Percentiles rank a stretch among this genome's conserved stretches.
Conservation (phyloP, 2,113 vertebrate genomes). For the Paralichthys olivaceus region DNA sequence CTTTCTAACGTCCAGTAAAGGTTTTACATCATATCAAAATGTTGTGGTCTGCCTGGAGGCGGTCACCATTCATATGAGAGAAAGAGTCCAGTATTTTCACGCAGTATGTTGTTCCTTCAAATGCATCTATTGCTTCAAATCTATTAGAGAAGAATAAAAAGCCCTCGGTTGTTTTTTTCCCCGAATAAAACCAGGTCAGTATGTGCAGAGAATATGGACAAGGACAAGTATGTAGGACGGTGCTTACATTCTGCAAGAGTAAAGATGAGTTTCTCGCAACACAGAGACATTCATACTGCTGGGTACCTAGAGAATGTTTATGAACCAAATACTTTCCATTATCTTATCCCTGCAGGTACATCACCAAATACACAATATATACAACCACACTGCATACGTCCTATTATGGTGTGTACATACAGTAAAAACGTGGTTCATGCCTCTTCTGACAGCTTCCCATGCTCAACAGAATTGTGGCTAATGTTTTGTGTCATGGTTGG, state of each 20-base stretch:
- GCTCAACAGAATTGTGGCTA: not conserved
- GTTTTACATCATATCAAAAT: constrained; percentile 49
- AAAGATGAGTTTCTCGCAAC: constrained; percentile 36
- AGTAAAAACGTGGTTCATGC: not conserved
- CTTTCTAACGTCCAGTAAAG: constrained; percentile 18
- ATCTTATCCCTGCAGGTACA: constrained; percentile 9
- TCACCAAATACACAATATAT: constrained; percentile 2
- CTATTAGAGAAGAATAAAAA: not conserved
- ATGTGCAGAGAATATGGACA: constrained; percentile 4
- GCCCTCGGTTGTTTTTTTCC: not conserved
- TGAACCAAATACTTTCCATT: constrained; percentile 49
- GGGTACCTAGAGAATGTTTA: constrained; percentile 10
- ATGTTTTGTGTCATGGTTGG: not conserved
- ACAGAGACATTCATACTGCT: constrained; percentile 12
- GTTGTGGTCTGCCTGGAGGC: not conserved
- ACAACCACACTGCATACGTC: not conserved
- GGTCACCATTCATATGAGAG: not conserved
- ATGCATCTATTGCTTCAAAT: not conserved
- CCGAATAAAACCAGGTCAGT: constrained; percentile 8
- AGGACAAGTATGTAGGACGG: constrained; percentile 20
- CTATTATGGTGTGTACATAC: not conserved
- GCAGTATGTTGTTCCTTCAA: not conserved
- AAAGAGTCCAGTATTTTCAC: too few relatives aligned
- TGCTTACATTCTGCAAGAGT: constrained; percentile 6
- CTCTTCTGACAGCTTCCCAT: not conserved